A percentile compares a stretch with the other conserved stretches of the same genome.
phyloP scores from a whole-genome alignment of 2,888 invertebrate species.

The Peribatodes rhomboidaria region DNA sequence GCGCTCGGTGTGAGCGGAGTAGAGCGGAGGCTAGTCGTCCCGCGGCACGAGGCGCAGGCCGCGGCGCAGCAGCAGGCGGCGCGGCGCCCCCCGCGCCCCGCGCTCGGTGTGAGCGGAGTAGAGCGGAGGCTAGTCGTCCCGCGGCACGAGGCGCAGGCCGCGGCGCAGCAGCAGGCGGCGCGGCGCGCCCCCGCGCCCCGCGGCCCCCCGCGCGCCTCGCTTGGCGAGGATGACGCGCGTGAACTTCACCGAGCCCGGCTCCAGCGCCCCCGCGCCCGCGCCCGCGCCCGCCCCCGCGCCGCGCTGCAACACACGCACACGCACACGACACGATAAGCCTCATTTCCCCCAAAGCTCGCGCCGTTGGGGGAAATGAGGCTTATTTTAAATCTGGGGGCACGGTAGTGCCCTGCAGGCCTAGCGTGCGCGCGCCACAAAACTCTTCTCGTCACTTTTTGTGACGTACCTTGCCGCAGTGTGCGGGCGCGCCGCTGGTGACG shows the following conservation, averaged over 20 bases:
- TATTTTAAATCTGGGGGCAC: too few species aligned
- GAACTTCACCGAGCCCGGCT: conserved; percentile 55
- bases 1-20: too few species aligned
- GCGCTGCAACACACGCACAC: conserved; percentile 13
- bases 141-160: conserved; percentile 56
- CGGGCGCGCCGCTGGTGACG: conserved; percentile 46
- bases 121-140: too few species aligned
- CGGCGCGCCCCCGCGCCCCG: conserved; percentile 41
- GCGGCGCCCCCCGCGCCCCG: conserved; percentile 8
- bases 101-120: too few species aligned
- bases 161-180: conserved; percentile 58
- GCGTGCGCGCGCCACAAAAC: too few species aligned
- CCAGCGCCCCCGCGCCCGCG: conserved; percentile 20
- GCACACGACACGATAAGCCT: too few species aligned
- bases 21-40: too few species aligned
- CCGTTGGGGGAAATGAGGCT: too few species aligned
- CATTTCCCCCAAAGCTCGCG: too few species aligned
- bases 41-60: too few species aligned
- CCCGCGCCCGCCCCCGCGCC: not conserved
- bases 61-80: not conserved
- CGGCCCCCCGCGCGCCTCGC: conserved; percentile 52
- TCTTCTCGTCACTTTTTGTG: too few species aligned
- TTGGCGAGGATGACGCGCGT: conserved; percentile 73
- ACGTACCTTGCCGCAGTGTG: conserved; percentile 35
- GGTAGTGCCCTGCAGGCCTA: too few species aligned